These are phyloP conservation scores for Montipora capricornis DNA, from an alignment of 64 coral and sea anemone species.

Conservation along the genomic window DNA sequence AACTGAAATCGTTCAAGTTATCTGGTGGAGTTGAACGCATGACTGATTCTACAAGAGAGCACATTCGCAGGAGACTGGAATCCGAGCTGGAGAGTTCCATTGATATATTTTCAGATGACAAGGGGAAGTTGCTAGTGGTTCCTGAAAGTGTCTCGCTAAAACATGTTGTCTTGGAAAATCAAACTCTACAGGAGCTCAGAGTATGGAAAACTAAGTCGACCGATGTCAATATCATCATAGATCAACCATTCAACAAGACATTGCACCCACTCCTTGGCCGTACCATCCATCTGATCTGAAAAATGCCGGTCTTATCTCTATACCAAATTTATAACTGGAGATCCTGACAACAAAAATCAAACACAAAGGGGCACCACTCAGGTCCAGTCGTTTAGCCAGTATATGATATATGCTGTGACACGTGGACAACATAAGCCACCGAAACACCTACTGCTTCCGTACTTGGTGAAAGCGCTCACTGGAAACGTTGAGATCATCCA, in stretches of 20 bases:
- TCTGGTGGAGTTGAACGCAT: conserved; percentile 26
- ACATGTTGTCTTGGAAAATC: conserved; percentile 59
- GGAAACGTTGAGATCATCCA: conserved; percentile 43
- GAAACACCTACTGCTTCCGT: conserved; percentile 54
- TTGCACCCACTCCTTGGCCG: conserved; percentile 32
- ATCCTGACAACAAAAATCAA: neutral
- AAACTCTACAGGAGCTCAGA: conserved; percentile 37
- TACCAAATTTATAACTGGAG: conserved; percentile 31
- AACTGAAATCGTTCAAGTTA: conserved; percentile 56
- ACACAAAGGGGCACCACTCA: conserved; percentile 28
- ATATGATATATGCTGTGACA: conserved; percentile 59
- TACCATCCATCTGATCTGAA: neutral
- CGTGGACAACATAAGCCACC: conserved; percentile 49
- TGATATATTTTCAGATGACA: conserved; percentile 31
- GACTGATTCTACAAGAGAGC: conserved; percentile 35
- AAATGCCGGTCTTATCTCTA: neutral
- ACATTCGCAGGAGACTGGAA: conserved; percentile 46
- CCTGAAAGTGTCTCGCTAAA: conserved; percentile 42
- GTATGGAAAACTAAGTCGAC: conserved; percentile 6
- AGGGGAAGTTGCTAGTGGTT: conserved; percentile 44
- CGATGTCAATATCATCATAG: conserved; percentile 16
- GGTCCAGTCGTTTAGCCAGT: conserved; percentile 62
- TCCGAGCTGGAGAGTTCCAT: conserved; percentile 46
- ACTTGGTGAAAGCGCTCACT: conserved; percentile 46
- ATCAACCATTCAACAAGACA: conserved; percentile 13